Conservation (phyloP, 2,113 vertebrate species). For the Vicugna pacos region DNA sequence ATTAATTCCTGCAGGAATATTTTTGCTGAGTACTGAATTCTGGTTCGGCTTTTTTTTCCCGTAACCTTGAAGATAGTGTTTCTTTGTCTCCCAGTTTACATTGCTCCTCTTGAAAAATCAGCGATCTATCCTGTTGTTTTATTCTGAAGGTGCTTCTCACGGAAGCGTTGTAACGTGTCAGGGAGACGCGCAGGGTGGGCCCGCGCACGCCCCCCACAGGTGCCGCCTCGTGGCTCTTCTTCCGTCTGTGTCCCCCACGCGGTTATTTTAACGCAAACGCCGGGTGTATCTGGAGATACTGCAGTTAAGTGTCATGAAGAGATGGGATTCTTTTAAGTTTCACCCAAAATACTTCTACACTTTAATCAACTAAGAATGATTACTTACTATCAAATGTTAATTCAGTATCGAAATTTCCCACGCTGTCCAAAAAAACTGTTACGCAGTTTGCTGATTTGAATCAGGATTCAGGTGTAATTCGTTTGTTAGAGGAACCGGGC, state of each 20-base stretch:
- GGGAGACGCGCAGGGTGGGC: too few species aligned
- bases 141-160: not conserved
- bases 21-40: not conserved
- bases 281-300: accelerated
- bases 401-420: not conserved
- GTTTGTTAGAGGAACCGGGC: not conserved
- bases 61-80: not conserved
- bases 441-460: accelerated
- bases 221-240: accelerated
- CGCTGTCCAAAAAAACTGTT: not conserved
- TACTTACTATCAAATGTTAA: too few species aligned
- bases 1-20: not conserved
- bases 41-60: not conserved
- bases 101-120: not conserved
- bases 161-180: too few species aligned
- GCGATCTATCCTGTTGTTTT: accelerated
- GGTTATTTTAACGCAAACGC: not conserved
- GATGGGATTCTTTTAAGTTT: not conserved
- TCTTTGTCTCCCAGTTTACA: not conserved
- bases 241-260: not conserved
- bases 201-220: accelerated
- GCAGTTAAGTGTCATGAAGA: not conserved
- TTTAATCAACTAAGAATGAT: not conserved
- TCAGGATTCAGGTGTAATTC: not conserved
- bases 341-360: too few species aligned